Percentiles rank a stretch among this genome's conserved stretches.
Conservation (phyloP, 1,140 invertebrate genomes). For the Zaprionus ornatus region DNA sequence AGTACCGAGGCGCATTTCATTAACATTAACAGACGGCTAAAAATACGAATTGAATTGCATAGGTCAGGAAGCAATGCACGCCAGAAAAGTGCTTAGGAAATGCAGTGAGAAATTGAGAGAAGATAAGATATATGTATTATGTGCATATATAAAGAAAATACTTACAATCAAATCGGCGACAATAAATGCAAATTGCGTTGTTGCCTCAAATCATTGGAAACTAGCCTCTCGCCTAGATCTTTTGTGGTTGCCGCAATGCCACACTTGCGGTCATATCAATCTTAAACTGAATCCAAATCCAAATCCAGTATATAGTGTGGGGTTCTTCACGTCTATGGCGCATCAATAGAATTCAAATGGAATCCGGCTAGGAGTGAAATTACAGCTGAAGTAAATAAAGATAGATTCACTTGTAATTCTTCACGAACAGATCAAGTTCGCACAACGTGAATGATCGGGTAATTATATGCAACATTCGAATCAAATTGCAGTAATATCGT, state of each 20-base stretch:
- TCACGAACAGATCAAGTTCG: slow-evolving; percentile 5
- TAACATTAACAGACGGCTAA: slow-evolving; percentile 26
- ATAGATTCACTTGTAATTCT: not conserved
- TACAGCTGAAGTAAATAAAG: not conserved
- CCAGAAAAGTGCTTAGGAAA: slow-evolving; percentile 2
- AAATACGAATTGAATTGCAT: slow-evolving; percentile 40
- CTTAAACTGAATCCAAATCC: not conserved
- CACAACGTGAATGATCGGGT: not conserved
- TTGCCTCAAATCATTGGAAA: slow-evolving; percentile 23
- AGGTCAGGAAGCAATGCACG: slow-evolving; percentile 43
- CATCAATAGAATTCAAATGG: not conserved
- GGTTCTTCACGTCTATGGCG: not conserved
- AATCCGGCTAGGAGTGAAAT: not conserved
- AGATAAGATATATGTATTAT: slow-evolving; percentile 6
- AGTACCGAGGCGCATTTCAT: slow-evolving; percentile 10
- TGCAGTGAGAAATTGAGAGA: not conserved
- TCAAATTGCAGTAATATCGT: not conserved
- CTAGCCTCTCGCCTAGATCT: not conserved
- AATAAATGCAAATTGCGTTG: slow-evolving; percentile 47
- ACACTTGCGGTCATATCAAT: slow-evolving; percentile 20
- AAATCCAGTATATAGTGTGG: not conserved
- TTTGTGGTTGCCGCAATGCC: slow-evolving; percentile 32
- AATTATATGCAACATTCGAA: not conserved
- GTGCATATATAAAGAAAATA: not conserved
- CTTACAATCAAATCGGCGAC: slow-evolving; percentile 16